Conservation (phyloP, 53 echinoderm and acorn worm genomes). For the Hippasteria phrygiana region DNA sequence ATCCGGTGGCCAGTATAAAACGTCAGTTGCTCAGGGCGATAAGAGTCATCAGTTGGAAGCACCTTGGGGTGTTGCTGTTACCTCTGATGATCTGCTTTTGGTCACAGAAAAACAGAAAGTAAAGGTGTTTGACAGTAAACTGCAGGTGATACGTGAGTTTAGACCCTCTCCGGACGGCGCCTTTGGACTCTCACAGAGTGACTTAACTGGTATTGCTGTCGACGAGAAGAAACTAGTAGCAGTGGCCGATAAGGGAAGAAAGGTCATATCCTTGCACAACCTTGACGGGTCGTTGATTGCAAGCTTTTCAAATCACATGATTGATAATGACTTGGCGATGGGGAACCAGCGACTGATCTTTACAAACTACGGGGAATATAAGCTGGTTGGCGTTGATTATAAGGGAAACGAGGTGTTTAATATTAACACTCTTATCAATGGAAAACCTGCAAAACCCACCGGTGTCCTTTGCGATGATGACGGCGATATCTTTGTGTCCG, state of each 20-base stretch:
- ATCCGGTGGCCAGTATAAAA: not conserved
- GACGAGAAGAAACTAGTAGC: not conserved
- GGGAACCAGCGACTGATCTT: not conserved
- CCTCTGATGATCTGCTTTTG: not conserved
- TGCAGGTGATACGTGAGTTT: not conserved
- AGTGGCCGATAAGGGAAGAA: not conserved
- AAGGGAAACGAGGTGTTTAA: slow-evolving; percentile 10
- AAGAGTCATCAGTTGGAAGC: not conserved
- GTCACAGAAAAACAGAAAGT: not conserved
- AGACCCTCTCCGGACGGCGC: not conserved
- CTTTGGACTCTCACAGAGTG: not conserved
- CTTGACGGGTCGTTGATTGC: not conserved
- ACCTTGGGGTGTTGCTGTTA: not conserved
- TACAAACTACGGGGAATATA: not conserved
- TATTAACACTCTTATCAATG: not conserved
- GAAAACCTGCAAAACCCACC: not conserved
- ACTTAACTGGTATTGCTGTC: not conserved
- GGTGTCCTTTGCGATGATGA: slow-evolving; percentile 28
- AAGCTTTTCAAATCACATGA: not conserved
- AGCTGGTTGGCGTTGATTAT: not conserved
- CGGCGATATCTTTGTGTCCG: not conserved
- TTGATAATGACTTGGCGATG: not conserved
- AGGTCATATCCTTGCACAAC: not conserved
- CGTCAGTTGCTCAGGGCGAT: not conserved
- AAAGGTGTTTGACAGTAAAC: not conserved